These are phyloP conservation scores for Protobothrops flavoviridis DNA, from an alignment of 2,113 vertebrate genomes.

Conservation along the genomic window DNA sequence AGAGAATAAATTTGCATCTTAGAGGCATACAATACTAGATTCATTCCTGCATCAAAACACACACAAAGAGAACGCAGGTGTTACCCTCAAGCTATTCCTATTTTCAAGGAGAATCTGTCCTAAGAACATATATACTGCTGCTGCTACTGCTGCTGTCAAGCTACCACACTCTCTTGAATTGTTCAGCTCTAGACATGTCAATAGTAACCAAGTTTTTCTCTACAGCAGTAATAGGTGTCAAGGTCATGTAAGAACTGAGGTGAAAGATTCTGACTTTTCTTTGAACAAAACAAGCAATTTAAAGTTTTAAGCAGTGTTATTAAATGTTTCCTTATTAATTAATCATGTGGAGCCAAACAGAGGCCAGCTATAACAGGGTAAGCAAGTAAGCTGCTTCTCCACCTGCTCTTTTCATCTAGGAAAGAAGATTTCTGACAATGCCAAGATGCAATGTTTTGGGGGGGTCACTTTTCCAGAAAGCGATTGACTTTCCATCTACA, in stretches of 20 bases:
- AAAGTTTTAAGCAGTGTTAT: not conserved
- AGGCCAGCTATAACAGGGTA: not conserved
- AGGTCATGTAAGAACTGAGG: not conserved
- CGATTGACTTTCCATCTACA: not conserved
- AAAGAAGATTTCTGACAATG: not conserved
- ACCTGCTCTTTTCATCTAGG: not conserved
- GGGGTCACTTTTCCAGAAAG: not conserved
- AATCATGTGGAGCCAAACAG: not conserved
- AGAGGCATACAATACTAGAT: not conserved
- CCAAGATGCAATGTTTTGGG: not conserved
- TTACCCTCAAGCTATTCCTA: not conserved
- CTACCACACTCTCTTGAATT: not conserved
- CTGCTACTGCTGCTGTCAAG: not conserved
- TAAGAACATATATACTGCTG: not conserved
- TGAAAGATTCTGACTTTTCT: conserved; percentile 5
- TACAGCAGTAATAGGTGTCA: not conserved
- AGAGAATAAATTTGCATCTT: not conserved
- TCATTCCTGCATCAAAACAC: not conserved
- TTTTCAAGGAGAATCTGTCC: conserved; percentile 1
- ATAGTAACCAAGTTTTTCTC: not conserved
- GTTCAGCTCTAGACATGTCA: not conserved
- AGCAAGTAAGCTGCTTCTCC: not conserved
- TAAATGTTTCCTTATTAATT: conserved; percentile 10
- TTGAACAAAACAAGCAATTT: conserved; percentile 21
- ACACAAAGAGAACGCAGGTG: not conserved